Conservation (phyloP, 2,888 invertebrate species). For the Phortica magna region DNA sequence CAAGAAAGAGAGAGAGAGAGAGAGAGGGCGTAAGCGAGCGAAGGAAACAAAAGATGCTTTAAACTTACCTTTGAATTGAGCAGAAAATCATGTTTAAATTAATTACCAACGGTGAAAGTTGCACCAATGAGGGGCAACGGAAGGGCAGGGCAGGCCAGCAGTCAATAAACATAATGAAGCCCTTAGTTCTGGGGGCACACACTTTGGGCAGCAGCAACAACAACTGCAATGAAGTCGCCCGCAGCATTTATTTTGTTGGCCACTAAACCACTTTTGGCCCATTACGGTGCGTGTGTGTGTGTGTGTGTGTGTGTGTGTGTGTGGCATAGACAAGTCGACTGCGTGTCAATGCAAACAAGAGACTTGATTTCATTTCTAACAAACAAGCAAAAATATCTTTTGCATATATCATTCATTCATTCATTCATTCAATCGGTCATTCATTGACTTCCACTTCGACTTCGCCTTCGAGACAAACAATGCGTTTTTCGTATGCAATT, state of each 20-base stretch:
- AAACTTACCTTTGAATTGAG: too few relatives aligned
- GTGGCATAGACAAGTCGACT: background rate
- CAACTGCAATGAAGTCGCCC: background rate
- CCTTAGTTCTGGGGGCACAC: background rate
- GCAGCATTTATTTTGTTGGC: background rate
- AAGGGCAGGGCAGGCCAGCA: too few relatives aligned
- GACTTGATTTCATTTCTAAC: background rate
- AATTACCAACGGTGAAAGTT: background rate
- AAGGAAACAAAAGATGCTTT: too few relatives aligned
- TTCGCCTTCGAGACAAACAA: too few relatives aligned
- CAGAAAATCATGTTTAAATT: background rate
- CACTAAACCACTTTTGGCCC: background rate
- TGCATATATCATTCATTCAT: too few relatives aligned
- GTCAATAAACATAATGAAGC: too few relatives aligned
- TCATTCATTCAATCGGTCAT: too few relatives aligned
- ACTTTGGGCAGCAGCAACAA: background rate
- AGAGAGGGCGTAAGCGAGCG: too few relatives aligned
- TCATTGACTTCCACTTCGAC: too few relatives aligned
- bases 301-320: too few relatives aligned
- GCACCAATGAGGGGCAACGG: background rate
- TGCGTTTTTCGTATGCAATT: background rate
- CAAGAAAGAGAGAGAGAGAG: background rate
- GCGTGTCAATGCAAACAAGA: background rate
- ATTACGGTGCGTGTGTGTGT: background rate
- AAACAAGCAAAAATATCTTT: background rate